These are phyloP conservation scores for Suillia variegata DNA, from an alignment of 2,888 invertebrate species.

Conservation along the genomic window DNA sequence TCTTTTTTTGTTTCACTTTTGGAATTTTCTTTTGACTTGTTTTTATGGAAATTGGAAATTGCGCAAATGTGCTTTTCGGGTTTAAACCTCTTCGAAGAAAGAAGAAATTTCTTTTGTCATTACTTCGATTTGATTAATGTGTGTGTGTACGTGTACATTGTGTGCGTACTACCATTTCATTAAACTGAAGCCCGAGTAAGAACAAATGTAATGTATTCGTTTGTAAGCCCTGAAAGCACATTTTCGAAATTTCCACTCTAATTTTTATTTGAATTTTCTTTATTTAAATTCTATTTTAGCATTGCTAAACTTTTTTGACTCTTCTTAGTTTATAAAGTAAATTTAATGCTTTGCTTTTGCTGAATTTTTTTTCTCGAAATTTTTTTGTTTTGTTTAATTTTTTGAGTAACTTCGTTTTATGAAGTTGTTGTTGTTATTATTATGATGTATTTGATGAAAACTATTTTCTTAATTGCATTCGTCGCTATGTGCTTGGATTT, in stretches of 20 bases:
- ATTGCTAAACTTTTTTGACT: slow-evolving; percentile 2
- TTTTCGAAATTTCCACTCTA: not conserved
- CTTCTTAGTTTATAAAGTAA: slow-evolving; percentile 21
- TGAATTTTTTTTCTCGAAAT: not conserved
- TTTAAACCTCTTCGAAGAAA: not conserved
- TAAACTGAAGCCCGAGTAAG: no score
- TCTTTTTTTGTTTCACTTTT: slow-evolving; percentile 6
- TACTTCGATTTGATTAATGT: not conserved
- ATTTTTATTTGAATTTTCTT: not conserved
- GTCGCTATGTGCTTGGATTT: slow-evolving; percentile 9
- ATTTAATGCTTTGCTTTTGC: slow-evolving; percentile 19
- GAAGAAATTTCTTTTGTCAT: not conserved
- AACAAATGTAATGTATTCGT: no score
- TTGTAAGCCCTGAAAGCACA: not conserved
- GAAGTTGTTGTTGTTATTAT: not conserved
- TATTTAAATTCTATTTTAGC: not conserved
- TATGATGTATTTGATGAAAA: slow-evolving; percentile 1
- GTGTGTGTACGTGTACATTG: no score
- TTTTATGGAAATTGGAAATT: not conserved
- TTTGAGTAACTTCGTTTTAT: not conserved
- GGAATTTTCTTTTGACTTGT: no score
- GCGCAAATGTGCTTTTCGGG: not conserved
- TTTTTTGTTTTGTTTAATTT: not conserved
- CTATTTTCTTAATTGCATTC: slow-evolving; percentile 12
- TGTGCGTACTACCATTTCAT: no score